Evolutionary conservation across 2,888 invertebrate genomes (phyloP).

Genomic region (Nephrotoma flavescens): DNA sequence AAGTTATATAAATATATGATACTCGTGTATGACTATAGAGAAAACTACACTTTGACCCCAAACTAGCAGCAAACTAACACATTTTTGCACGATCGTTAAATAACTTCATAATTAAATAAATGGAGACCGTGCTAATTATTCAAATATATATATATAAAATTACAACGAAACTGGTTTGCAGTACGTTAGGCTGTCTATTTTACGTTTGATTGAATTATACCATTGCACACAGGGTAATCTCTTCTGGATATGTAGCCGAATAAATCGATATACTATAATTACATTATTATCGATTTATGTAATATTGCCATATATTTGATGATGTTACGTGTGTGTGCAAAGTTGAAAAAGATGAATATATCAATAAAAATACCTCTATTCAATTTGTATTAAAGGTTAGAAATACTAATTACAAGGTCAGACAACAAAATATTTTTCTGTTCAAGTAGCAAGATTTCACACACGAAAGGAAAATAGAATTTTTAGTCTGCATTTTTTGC

Average conservation of each 20-base stretch:
- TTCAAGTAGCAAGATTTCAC: not conserved
- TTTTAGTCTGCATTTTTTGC: too few species aligned
- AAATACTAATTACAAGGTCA: not conserved
- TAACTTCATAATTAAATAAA: not conserved
- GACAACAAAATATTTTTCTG: not conserved
- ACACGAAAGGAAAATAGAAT: too few species aligned
- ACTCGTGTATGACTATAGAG: not conserved
- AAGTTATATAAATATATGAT: not conserved
- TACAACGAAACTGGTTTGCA: not conserved
- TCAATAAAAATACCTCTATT: not conserved
- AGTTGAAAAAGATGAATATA: not conserved
- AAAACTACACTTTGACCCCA: not conserved
- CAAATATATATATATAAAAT: not conserved
- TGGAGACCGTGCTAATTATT: not conserved
- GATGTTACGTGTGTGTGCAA: not conserved
- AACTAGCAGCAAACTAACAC: not conserved
- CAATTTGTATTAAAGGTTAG: not conserved
- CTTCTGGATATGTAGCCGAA: not conserved
- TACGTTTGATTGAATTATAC: not conserved
- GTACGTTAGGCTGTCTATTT: not conserved
- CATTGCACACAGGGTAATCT: not conserved
- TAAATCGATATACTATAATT: not conserved
- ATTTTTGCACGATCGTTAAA: not conserved
- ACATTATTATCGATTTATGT: too few species aligned
- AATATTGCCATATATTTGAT: not conserved